A percentile compares a stretch with the other conserved stretches of the same genome.
Evolutionary conservation across 2,113 vertebrate species (phyloP).

Genomic region (Sander vitreus): DNA sequence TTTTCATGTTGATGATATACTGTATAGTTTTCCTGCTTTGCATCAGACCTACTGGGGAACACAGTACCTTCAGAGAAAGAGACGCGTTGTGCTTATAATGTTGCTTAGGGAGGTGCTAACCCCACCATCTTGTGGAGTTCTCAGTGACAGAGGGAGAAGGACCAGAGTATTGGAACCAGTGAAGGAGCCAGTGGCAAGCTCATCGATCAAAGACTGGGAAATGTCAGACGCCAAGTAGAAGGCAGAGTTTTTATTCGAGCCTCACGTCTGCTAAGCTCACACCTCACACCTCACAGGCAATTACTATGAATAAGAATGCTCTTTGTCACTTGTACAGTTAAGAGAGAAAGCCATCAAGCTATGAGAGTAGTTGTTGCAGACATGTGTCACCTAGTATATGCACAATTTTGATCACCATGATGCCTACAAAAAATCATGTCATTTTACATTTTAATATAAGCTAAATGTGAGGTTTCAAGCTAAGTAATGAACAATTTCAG

Average conservation of each 20-base stretch:
- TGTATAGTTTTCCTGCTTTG: constrained; percentile 25
- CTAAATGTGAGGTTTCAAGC: not conserved
- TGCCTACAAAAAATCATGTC: not conserved
- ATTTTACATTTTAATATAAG: constrained; percentile 10
- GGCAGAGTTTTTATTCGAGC: constrained; percentile 65
- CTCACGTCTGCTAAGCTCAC: constrained; percentile 49
- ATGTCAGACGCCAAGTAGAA: constrained; percentile 75
- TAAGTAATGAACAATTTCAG: not conserved
- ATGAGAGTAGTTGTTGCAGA: constrained; percentile 38
- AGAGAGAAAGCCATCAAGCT: constrained; percentile 25
- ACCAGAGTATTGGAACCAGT: constrained; percentile 42
- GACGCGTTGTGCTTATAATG: constrained; percentile 52
- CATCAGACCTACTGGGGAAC: constrained; percentile 31
- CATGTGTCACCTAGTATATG: constrained; percentile 2
- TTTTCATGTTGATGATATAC: constrained; percentile 25
- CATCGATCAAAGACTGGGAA: constrained; percentile 80
- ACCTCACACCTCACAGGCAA: constrained; percentile 57
- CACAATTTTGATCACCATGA: constrained; percentile 13
- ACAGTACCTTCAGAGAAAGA: constrained; percentile 23
- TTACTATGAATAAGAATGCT: constrained; percentile 47
- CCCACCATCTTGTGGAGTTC: constrained; percentile 65
- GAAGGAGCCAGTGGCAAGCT: constrained; percentile 75
- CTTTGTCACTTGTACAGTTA: constrained; percentile 35
- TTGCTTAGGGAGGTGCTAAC: constrained; percentile 61
- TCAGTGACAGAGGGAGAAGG: constrained; percentile 69